Evolutionary conservation across 2,113 vertebrate genomes (phyloP).

Genomic region (Passer montanus): DNA sequence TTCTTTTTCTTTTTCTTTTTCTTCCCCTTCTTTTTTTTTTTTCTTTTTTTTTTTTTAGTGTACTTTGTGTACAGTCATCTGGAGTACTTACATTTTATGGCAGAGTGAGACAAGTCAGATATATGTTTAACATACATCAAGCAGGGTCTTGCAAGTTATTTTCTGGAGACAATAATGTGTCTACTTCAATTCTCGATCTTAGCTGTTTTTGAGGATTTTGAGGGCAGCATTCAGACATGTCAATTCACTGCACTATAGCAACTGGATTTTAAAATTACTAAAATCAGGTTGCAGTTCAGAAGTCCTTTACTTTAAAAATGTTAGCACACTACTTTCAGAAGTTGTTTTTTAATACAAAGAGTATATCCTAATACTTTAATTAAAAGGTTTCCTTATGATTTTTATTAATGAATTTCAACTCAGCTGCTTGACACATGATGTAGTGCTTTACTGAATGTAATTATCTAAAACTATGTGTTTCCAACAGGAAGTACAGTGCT

Average conservation of each 20-base stretch:
- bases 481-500: background rate
- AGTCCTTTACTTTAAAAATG: conserved; percentile 24
- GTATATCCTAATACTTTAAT: conserved; percentile 48
- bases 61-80: conserved; percentile 10
- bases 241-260: conserved; percentile 12
- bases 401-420: conserved; percentile 53
- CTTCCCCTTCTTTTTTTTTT: background rate
- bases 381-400: conserved; percentile 18
- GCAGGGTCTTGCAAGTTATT: conserved; percentile 22
- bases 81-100: conserved; percentile 49
- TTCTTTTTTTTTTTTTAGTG: background rate
- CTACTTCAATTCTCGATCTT: conserved; percentile 35
- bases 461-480: conserved; percentile 33
- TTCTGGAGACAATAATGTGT: background rate
- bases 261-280: conserved; percentile 45
- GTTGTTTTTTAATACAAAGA: conserved; percentile 41
- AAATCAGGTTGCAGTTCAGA: conserved; percentile 9
- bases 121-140: background rate
- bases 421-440: background rate
- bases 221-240: conserved; percentile 23
- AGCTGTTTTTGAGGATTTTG: conserved; percentile 25
- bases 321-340: background rate
- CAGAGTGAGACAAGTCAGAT: conserved; percentile 1
- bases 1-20: background rate
- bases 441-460: conserved; percentile 34